phyloP scores from a whole-genome alignment of 2,797 vertebrate genomes.

The Dipus sagitta region DNA sequence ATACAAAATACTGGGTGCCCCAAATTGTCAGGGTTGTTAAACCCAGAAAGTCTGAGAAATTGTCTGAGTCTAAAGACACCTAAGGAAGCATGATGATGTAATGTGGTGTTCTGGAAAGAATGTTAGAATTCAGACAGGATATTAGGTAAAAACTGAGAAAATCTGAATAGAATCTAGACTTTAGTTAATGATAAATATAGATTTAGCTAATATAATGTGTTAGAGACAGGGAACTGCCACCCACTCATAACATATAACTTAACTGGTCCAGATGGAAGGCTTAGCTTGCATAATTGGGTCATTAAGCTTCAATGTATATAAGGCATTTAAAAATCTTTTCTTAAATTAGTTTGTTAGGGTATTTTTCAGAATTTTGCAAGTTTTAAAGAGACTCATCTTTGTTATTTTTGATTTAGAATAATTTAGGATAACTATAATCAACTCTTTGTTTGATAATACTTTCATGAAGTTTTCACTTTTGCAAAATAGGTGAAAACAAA shows the following conservation, averaged over 20 bases:
- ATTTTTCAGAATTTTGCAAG: not conserved
- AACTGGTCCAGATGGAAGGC: not conserved
- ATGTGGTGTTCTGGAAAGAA: not conserved
- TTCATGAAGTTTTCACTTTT: slow-evolving; percentile 49
- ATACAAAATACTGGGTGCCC: not conserved
- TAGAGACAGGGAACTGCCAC: not conserved
- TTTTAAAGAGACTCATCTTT: not conserved
- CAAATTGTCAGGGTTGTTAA: not conserved
- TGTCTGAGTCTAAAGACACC: not conserved
- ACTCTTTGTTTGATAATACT: slow-evolving; percentile 3
- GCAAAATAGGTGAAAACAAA: slow-evolving; percentile 21
- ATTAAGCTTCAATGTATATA: not conserved
- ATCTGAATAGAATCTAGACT: not conserved
- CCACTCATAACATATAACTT: not conserved
- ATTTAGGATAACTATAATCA: slow-evolving; percentile 18
- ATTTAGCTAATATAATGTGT: not conserved
- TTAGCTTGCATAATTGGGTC: not conserved
- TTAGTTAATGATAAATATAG: not conserved
- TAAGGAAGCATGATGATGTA: not conserved
- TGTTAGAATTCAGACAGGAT: not conserved
- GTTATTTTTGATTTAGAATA: slow-evolving; percentile 22
- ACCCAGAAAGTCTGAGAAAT: not conserved
- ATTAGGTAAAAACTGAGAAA: not conserved
- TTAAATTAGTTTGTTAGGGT: not conserved
- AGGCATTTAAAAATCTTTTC: not conserved